A percentile compares a stretch with the other conserved stretches of the same genome.
These are phyloP conservation scores for Exephanes ischioxanthus DNA, from an alignment of 2,888 invertebrate species.

Conservation along the genomic window DNA sequence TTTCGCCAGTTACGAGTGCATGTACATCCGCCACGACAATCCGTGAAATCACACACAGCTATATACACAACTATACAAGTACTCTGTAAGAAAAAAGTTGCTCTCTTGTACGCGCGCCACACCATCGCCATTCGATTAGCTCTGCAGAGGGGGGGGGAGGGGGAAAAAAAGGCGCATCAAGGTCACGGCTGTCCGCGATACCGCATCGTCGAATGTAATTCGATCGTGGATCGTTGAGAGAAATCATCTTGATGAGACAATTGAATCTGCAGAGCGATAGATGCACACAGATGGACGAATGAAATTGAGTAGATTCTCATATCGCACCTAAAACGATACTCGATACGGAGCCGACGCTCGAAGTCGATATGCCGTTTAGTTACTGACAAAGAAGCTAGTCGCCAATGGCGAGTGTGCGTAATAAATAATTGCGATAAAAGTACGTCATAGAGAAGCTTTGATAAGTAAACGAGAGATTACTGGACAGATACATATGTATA, in stretches of 20 bases:
- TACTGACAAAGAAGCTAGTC: not conserved
- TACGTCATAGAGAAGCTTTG: slow-evolving; percentile 12
- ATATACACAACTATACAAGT: not conserved
- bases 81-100: not conserved
- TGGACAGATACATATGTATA: not conserved
- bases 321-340: not conserved
- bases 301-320: not conserved
- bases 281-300: not conserved
- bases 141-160: not conserved
- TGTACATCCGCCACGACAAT: not conserved
- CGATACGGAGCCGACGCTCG: too few species aligned
- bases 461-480: not conserved
- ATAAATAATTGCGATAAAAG: not conserved
- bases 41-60: not conserved
- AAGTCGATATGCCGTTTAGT: not conserved
- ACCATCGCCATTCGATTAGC: slow-evolving; percentile 40
- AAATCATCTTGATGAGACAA: slow-evolving; percentile 63
- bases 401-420: not conserved
- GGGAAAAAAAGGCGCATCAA: slow-evolving; percentile 5
- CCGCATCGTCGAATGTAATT: slow-evolving; percentile 49
- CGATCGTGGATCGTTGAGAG: slow-evolving; percentile 64
- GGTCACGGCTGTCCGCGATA: slow-evolving; percentile 22
- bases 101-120: not conserved
- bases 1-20: not conserved
- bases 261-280: slow-evolving; percentile 46